Base-by-base conservation (phyloP, 2,113 vertebrate genomes). In the Seriola dumerili region DNA sequence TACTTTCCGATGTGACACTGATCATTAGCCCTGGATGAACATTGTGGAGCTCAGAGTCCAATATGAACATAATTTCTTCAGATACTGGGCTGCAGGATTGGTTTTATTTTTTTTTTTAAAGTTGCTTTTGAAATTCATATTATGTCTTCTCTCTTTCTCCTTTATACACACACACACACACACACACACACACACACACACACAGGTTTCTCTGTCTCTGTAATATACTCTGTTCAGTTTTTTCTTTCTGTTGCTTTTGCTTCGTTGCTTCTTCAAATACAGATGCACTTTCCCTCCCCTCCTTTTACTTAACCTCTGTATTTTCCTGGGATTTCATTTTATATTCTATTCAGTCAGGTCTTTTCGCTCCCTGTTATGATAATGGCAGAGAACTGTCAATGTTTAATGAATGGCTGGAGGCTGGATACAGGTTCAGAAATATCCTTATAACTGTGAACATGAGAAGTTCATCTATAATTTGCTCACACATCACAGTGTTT, bases 351-450 rank as follows among this genome's bases (percentile, higher is more conserved):
- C 86, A 73, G 70, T 89, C 78, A 57, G 44, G 65, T 89, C 66
- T 80, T 87, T 86, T 86, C 81, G 66, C 74, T 75, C 74, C 79
- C 72, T 71, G 74, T 87, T 91, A 91, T 86, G 86, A 88, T 91
- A 85, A 89, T 83, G 71, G 76, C 63, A 85, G 80, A 70, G 80
- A 71, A 84, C 73, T 80, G 84, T 92, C 85, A 88, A 91, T 90
- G 87, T 92, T 92, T 94, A 91, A 94, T 92, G 89, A 93, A 87
- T 66, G 73, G 76, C 92, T 89, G 78, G 72, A 77, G 87, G 89
- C 80, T 55, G 80, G 64, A 78, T 88, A 80, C 77, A 73, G 80
- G 74, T 86, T 80, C 77, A 66, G 82, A 87, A 88, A 91, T 83
- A 91, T 81, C 76, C 70, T 16, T 46, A 74, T 83, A 81, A 84